Base-by-base conservation (phyloP, 1,140 invertebrate species). In the Aphelinus atriplicis region DNA sequence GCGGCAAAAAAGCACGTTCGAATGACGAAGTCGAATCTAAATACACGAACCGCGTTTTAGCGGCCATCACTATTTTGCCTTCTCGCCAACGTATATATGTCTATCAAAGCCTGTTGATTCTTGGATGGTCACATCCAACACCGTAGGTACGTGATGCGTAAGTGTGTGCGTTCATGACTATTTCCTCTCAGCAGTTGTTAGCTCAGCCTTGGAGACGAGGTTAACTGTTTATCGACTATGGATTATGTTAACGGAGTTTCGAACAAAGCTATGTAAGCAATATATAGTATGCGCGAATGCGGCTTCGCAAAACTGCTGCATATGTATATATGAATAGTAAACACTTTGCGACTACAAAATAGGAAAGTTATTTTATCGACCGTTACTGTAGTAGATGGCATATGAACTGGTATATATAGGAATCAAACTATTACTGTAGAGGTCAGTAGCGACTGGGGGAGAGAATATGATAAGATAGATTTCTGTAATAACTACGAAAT, bases 31-130 rank as follows among this genome's bases (percentile, higher is more conserved):
- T 53, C 42, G 63, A 26, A 26, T 26, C 26, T 26, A 26, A 26
- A 26, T 26, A 50, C 50, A n/a, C 47, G 7, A n/a, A 53, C 50
- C 4, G 4, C 51, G 48, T 46, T 2, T 9, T 10, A 45, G 63
- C 63, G 63, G 63, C 63, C 63, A 65, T 65, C 63, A 65, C 26
- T 64, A 6, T 51, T 6, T 48, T 64, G 26, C 26, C 26, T 26
- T 26, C 26, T 26, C 26, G 26, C 26, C 26, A 26, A 26, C 26
- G 26, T 26, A 26, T 26, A 26, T 26, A 26, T 26, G 26, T 26
- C 26, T 26, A 26, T 26, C 2, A 62, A 45, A 45, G 42, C 60
- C 60, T 62, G 60, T 62, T 62, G 60, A 62, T 45, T 62, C 42
- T 46, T 46, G 57, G n/a, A 58, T 26, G 57, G 10, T 3, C 43